Percentiles rank a stretch among this genome's conserved stretches.
Evolutionary conservation across 2,888 invertebrate genomes (phyloP).

Genomic region (Sphinx pinastri): DNA sequence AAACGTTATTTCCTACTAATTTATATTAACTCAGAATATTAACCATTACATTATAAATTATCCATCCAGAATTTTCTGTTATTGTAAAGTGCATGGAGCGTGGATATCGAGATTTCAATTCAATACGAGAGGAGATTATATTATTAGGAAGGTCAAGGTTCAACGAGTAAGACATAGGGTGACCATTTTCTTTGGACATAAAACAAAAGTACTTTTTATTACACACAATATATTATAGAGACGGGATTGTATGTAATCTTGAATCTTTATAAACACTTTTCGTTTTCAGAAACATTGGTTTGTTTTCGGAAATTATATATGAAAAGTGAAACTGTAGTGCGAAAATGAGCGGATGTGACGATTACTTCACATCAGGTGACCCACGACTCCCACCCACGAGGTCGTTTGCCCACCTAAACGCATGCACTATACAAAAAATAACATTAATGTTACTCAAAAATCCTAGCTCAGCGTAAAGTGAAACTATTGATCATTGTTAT

Average conservation of each 20-base stretch:
- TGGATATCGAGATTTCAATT: background rate
- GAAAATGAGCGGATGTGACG: background rate
- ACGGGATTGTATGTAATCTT: no score
- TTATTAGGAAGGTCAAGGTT: background rate
- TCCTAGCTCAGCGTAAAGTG: no score
- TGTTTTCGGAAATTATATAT: background rate
- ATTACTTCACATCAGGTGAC: no score
- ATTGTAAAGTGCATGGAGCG: background rate
- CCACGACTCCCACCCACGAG: no score
- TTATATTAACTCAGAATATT: no score
- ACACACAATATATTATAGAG: background rate
- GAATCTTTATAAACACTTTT: no score
- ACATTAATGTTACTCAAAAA: background rate
- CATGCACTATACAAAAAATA: background rate
- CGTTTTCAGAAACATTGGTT: background rate
- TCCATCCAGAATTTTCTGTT: no score
- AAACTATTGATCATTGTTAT: no score
- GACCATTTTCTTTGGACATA: background rate
- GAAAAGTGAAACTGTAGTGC: background rate
- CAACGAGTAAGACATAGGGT: background rate
- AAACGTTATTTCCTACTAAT: no score
- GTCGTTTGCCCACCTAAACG: background rate
- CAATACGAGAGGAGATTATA: slow-evolving; percentile 13
- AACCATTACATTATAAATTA: no score
- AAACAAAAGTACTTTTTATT: no score